Conservation (phyloP, 2,113 vertebrate genomes). For the Dissostichus mawsoni region DNA sequence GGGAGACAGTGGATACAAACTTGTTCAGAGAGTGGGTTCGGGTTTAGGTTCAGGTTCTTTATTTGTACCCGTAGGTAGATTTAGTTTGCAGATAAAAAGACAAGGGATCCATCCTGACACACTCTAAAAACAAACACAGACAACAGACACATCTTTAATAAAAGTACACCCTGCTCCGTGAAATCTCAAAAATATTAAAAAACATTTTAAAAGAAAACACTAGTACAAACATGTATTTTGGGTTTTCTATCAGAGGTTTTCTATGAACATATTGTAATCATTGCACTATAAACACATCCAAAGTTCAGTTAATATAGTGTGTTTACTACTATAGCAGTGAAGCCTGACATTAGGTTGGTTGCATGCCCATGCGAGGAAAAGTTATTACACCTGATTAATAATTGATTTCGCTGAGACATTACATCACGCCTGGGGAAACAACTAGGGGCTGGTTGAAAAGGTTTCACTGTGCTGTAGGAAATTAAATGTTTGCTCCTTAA, state of each 20-base stretch:
- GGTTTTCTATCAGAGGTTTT: not conserved
- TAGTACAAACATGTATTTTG: too few relatives aligned
- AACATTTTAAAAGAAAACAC: too few relatives aligned
- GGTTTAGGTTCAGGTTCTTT: too few relatives aligned
- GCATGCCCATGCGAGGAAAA: not conserved
- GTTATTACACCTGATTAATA: slow-evolving; percentile 9
- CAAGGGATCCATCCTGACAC: too few relatives aligned
- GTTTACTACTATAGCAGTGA: not conserved
- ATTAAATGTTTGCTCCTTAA: not conserved
- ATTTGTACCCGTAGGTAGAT: too few relatives aligned
- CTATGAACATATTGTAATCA: not conserved
- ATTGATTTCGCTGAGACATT: slow-evolving; percentile 13
- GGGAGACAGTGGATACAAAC: slow-evolving; percentile 9
- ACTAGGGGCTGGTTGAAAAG: slow-evolving; percentile 2
- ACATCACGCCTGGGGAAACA: not conserved
- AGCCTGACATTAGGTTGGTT: not conserved
- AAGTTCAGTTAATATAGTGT: not conserved
- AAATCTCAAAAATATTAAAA: too few relatives aligned
- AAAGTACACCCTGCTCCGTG: too few relatives aligned
- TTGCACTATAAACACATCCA: not conserved
- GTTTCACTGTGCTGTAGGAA: not conserved
- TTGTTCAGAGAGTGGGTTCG: slow-evolving; percentile 1
- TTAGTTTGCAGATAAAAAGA: too few relatives aligned
- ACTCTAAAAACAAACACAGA: too few relatives aligned
- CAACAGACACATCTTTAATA: too few relatives aligned